Conservation (phyloP, 2,888 invertebrate species). For the Acronicta alni region DNA sequence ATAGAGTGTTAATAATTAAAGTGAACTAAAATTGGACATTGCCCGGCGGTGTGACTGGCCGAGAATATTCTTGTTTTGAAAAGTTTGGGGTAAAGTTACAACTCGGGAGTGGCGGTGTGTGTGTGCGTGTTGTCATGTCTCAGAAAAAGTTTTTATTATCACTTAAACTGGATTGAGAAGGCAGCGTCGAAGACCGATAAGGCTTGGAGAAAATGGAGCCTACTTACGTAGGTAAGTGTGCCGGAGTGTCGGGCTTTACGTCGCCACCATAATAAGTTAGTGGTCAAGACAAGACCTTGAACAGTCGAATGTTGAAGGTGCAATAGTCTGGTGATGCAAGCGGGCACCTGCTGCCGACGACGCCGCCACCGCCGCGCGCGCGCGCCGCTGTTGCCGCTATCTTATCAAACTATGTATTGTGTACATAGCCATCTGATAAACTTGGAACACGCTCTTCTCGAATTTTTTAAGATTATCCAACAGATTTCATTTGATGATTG, state of each 20-base stretch:
- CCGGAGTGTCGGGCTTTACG: slow-evolving; percentile 22
- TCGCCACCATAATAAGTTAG: slow-evolving; percentile 30
- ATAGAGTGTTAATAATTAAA: slow-evolving; percentile 52
- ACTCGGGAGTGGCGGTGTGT: slow-evolving; percentile 74
- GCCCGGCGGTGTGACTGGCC: slow-evolving; percentile 30
- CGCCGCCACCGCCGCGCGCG: slow-evolving; percentile 17
- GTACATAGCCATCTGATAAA: slow-evolving; percentile 68
- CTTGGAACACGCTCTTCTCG: slow-evolving; percentile 57
- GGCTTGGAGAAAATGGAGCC: slow-evolving; percentile 74
- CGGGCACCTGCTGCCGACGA: slow-evolving; percentile 46
- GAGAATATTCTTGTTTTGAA: slow-evolving; percentile 62
- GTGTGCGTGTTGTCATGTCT: slow-evolving; percentile 82
- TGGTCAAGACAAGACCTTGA: slow-evolving; percentile 66
- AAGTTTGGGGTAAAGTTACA: slow-evolving; percentile 72
- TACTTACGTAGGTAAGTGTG: slow-evolving; percentile 80
- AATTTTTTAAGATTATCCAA: slow-evolving; percentile 59
- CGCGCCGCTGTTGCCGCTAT: slow-evolving; percentile 56
- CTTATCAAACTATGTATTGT: slow-evolving; percentile 72
- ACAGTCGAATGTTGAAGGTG: slow-evolving; percentile 51
- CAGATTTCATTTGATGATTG: slow-evolving; percentile 5
- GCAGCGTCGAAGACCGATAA: slow-evolving; percentile 54
- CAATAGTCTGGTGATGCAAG: slow-evolving; percentile 57
- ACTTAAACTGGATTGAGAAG: slow-evolving; percentile 71
- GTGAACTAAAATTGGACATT: slow-evolving; percentile 17
- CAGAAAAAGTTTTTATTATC: slow-evolving; percentile 73